Base-by-base conservation (phyloP, 2,888 invertebrate species). In the Calliopum simillimum region DNA sequence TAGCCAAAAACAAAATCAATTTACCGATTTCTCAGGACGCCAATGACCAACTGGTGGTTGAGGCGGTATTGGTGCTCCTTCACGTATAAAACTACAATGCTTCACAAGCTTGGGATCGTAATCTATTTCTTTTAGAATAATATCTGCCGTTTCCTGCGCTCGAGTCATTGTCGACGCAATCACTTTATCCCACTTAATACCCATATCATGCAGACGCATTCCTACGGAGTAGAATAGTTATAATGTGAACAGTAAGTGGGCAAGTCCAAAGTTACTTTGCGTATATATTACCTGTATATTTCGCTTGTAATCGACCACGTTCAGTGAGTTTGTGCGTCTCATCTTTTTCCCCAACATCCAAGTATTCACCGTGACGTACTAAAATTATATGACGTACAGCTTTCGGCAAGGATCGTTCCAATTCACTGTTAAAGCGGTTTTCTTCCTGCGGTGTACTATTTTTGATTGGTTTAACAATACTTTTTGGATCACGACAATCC, bases 321-420 rank as follows among this genome's bases (percentile, higher is more conserved):
- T 91, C 89, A 0, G 98, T 98, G 13, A 98, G 89, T 66, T 88
- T 87, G 79, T 94, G 89, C 23, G 95, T 92, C 6, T 88, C 87
- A 81, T 97, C 97, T 1, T 87, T 89, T 43, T 86, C 85, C 0
- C 94, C 96, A 12, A 89, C 88, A 51, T 92, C 86, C 79, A 96
- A 90, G 83, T 99, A 99, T 85, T 99, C 98, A 0, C 99, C 99
- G 85, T 99, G 99, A 51, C 99, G 89, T 71, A 99, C 93, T 16
- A 99, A 88, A 76, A 99, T 90, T 65, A 99, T 85, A 84, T 98
- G 95, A n/a, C 98, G 79, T 0, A 79, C 75, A 3, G 77, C 80
- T 81, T 87, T 89, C 53, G 89, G 87, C 76, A 88, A 90, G 0
- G 88, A 86, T 69, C 90, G 89, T 76, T 93, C 92, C 41, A 91